These are phyloP conservation scores for Heterohyrax brucei DNA, from an alignment of 2,797 vertebrate genomes.

Conservation along the genomic window DNA sequence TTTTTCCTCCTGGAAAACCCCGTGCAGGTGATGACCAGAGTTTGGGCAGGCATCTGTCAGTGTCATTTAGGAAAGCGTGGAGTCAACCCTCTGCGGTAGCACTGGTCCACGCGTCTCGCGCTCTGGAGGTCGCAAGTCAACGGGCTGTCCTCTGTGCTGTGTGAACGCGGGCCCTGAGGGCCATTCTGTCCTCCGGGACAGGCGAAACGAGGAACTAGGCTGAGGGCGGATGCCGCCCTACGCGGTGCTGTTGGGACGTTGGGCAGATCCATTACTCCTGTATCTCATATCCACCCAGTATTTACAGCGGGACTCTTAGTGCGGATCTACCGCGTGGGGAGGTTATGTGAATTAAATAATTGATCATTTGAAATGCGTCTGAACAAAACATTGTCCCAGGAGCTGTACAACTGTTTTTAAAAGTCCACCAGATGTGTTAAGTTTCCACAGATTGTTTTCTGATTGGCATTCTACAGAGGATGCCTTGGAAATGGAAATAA, in stretches of 20 bases:
- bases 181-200: rapidly evolving
- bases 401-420: slow-evolving; percentile 20
- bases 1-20: not conserved
- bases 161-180: not conserved
- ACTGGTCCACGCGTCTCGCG: not conserved
- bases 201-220: not conserved
- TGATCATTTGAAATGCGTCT: slow-evolving; percentile 54
- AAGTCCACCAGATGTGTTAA: slow-evolving; percentile 6
- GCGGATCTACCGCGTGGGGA: not conserved
- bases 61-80: not conserved
- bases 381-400: slow-evolving; percentile 5
- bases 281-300: not conserved
- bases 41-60: not conserved
- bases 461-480: not conserved
- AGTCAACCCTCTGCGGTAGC: not conserved
- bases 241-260: not conserved
- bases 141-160: not conserved
- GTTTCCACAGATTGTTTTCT: slow-evolving; percentile 15
- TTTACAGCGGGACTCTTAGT: not conserved
- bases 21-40: slow-evolving; percentile 1
- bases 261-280: not conserved
- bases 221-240: not conserved
- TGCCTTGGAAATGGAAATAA: not conserved
- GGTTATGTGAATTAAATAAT: not conserved
- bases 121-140: not conserved